A percentile compares a stretch with the other conserved stretches of the same genome.
phyloP scores from a whole-genome alignment of 2,888 invertebrate genomes.

The Lycaena phlaeas region DNA sequence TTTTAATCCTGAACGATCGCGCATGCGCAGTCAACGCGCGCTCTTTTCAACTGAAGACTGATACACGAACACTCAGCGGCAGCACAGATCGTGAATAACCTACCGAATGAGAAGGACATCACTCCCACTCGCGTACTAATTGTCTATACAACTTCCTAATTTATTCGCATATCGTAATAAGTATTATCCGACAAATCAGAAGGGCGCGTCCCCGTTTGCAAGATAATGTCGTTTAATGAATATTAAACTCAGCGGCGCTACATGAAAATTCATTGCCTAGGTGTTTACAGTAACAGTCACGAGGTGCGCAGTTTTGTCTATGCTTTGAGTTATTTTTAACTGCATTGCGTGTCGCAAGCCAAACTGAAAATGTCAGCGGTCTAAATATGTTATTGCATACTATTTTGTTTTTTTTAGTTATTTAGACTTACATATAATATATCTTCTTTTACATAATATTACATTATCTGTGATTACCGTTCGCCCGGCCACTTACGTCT shows the following conservation, averaged over 20 bases:
- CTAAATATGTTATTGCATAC: conserved; percentile 18
- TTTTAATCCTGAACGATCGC: conserved; percentile 19
- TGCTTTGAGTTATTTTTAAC: conserved; percentile 40
- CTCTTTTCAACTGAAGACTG: conserved; percentile 36
- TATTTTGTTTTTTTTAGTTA: conserved; percentile 14
- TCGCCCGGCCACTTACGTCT: no score
- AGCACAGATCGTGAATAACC: conserved; percentile 19
- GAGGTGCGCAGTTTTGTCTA: conserved; percentile 34
- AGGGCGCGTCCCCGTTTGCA: conserved; percentile 1
- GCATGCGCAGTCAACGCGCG: conserved; percentile 46
- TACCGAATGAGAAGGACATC: conserved; percentile 27
- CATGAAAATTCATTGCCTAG: conserved; percentile 12
- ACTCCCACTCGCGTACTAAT: not conserved
- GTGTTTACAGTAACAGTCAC: conserved; percentile 27
- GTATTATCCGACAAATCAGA: conserved; percentile 20
- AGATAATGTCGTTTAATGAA: not conserved
- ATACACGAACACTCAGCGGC: not conserved
- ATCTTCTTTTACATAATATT: no score
- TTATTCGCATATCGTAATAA: conserved; percentile 16
- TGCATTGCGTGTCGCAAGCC: conserved; percentile 31
- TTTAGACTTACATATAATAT: not conserved
- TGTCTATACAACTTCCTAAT: conserved; percentile 15
- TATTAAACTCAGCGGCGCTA: conserved; percentile 16
- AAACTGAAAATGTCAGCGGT: conserved; percentile 42
- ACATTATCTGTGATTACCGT: no score